These are phyloP conservation scores for Eupithecia centaureata DNA, from an alignment of 2,888 invertebrate species.

Conservation along the genomic window DNA sequence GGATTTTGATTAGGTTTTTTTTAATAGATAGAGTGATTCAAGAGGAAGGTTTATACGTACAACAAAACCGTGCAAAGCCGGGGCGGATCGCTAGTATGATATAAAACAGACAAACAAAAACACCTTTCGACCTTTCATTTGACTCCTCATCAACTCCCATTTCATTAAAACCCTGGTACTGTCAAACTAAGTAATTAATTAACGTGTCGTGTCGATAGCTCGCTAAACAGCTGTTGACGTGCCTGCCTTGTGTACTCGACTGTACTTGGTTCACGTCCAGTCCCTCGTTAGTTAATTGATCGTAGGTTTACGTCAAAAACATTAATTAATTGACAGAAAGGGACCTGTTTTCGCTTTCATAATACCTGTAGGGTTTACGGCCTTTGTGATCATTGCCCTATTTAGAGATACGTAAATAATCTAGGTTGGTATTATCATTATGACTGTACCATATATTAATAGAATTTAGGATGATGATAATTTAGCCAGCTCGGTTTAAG, in stretches of 20 bases:
- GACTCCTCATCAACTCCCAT: constrained; percentile 21
- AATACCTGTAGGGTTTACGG: neutral
- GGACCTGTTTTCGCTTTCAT: neutral
- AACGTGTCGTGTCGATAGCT: constrained; percentile 36
- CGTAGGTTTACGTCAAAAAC: neutral
- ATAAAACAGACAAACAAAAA: neutral
- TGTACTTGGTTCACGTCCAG: neutral
- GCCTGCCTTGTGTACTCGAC: constrained; percentile 15
- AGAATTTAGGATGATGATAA: too few species aligned
- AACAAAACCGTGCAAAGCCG: too few species aligned
- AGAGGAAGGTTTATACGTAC: too few species aligned
- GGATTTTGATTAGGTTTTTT: too few species aligned
- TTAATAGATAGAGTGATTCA: too few species aligned
- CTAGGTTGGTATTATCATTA: neutral
- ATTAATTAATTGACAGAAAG: neutral
- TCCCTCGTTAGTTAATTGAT: constrained; percentile 11
- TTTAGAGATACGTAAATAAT: neutral
- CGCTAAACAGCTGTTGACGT: constrained; percentile 31
- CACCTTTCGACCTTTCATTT: constrained; percentile 18
- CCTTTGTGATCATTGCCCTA: neutral
- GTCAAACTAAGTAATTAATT: constrained; percentile 38
- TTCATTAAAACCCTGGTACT: constrained; percentile 26
- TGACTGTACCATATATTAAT: neutral
- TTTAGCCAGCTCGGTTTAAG: too few species aligned
- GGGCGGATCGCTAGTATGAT: too few species aligned